Base-by-base conservation (phyloP, 2,888 invertebrate genomes). In the Melanostoma mellinum region DNA sequence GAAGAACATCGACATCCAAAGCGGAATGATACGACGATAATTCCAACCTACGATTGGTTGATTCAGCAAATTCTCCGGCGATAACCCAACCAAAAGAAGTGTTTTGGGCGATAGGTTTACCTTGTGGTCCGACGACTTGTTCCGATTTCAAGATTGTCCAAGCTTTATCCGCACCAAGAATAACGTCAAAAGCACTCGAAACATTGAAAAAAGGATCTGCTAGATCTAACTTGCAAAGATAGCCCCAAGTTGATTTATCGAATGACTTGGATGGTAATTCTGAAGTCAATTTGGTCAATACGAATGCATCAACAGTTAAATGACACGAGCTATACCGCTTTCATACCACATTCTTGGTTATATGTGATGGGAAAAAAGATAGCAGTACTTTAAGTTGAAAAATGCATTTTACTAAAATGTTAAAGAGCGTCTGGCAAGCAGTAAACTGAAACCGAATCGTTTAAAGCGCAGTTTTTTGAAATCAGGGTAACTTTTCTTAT, bases 61-160 rank as follows among this genome's bases (percentile, higher is more conserved):
- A 42, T 8, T 50, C 33, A 53, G 6, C 4, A 30, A 68, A 35
- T 9, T 76, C 73, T 42, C 79, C 80, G 8, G 68, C 36, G 6
- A 80, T 74, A 0, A 84, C 81, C 85, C 85, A 85, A 36, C 85
- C 80, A 58, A 82, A 78, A 2, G 78, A 58, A 32, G 69, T 84
- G 6, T 82, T 69, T 48, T 85, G 52, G 5, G 79, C 82, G 35
- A 71, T 50, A 30, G 74, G 78, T 30, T 53, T 35, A 9, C 50
- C 42, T 10, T 50, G 40, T 3, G 52, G 63, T 30, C 63, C 48
- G 40, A 55, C n/a, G 33, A 75, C 20, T 20, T 63, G 60, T 60
- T 85, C 74, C 3, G 79, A 58, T 9, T 46, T 75, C 6, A 67
- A 61, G 10, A 86, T 74, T 5, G 63, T 61, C 72, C 72, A 84